Evolutionary conservation across 2,888 invertebrate species (phyloP).

Genomic region (Stenchaetothrips biformis): DNA sequence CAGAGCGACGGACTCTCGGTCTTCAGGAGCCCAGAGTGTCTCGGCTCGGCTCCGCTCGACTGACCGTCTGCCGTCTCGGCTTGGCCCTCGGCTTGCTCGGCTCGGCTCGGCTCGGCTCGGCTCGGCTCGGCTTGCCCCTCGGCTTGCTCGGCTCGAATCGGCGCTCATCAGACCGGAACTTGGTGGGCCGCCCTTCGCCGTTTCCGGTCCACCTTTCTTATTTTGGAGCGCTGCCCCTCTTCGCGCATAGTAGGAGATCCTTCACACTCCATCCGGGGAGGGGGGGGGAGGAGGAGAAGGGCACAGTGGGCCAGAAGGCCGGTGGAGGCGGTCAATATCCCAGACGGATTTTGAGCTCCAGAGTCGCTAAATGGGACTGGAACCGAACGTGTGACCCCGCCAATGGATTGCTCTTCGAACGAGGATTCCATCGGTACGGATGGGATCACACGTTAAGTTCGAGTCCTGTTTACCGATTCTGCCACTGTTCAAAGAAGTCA

Average conservation of each 20-base stretch:
- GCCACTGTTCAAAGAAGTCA: no score
- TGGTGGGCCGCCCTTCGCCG: neutral
- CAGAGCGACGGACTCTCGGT: no score
- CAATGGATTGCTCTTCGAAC: no score
- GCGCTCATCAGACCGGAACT: conserved; percentile 12
- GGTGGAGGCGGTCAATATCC: neutral
- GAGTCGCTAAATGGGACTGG: no score
- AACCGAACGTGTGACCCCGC: no score
- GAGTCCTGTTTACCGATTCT: no score
- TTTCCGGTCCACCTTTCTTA: conserved; percentile 11
- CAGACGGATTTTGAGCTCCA: neutral
- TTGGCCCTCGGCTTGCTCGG: neutral
- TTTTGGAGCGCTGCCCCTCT: neutral
- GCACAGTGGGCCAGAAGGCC: no score
- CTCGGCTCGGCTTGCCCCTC: neutral
- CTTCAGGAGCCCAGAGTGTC: no score
- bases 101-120: neutral
- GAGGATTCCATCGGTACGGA: no score
- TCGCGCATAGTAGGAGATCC: neutral
- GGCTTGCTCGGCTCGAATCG: neutral
- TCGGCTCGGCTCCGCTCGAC: no score
- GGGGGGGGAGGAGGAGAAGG: neutral
- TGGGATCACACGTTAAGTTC: no score
- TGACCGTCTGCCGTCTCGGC: no score
- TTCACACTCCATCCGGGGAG: neutral